These are phyloP conservation scores for Catostylus mosaicus DNA, from an alignment of 30 jellyfish, hydroid and myxozoan species.

Conservation along the genomic window DNA sequence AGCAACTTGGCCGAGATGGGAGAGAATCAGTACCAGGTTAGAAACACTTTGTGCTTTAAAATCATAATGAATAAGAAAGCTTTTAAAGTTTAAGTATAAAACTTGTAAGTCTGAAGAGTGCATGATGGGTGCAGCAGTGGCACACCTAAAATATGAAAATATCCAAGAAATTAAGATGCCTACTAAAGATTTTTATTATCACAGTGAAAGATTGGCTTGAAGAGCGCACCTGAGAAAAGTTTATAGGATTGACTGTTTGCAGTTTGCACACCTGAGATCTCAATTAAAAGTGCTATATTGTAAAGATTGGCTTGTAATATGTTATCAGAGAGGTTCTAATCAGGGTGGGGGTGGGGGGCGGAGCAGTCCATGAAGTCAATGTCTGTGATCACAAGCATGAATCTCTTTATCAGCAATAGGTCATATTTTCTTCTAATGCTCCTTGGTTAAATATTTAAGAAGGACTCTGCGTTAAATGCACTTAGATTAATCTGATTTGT, in stretches of 20 bases:
- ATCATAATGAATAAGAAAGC: background rate
- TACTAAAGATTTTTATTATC: background rate
- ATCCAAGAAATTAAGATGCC: background rate
- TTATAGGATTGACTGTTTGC: background rate
- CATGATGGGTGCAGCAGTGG: background rate
- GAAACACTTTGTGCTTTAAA: background rate
- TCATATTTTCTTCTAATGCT: background rate
- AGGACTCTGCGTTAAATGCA: too few relatives aligned
- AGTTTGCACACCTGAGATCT: background rate
- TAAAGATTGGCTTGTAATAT: background rate
- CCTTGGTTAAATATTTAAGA: background rate
- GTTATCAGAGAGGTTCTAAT: too few relatives aligned
- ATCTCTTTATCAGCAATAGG: background rate
- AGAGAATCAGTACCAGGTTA: conserved; percentile 43
- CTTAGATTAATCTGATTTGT: too few relatives aligned
- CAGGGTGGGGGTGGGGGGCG: too few relatives aligned
- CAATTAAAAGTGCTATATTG: background rate
- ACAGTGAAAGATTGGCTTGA: too few relatives aligned
- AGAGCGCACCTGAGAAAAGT: background rate
- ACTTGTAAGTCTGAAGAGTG: background rate
- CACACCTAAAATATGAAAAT: background rate
- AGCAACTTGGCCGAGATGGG: conserved; percentile 70
- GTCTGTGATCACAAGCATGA: background rate
- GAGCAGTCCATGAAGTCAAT: background rate
- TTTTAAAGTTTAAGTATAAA: background rate